phyloP scores from a whole-genome alignment of 2,797 vertebrate species.

The Gadopsis bispinosus region DNA sequence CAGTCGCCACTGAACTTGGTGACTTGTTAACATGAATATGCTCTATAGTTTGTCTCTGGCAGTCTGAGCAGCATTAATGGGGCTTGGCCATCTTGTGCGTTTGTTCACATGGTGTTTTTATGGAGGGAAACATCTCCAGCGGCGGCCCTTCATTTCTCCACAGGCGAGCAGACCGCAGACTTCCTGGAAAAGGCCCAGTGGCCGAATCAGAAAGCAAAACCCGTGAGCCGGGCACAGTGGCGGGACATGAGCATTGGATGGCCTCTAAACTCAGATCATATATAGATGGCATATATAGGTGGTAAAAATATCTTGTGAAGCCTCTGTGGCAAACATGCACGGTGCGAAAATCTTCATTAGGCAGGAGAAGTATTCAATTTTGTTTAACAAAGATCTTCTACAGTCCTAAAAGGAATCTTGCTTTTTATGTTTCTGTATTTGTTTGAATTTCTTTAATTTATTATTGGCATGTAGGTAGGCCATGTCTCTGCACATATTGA shows the following conservation, averaged over 20 bases:
- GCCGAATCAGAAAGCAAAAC: conserved; percentile 21
- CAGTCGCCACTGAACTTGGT: conserved; percentile 60
- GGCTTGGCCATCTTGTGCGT: conserved; percentile 62
- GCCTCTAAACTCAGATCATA: conserved; percentile 14
- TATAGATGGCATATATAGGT: neutral
- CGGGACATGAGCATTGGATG: conserved; percentile 2
- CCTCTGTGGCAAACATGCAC: neutral
- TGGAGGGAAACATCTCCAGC: conserved; percentile 81
- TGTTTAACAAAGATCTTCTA: neutral
- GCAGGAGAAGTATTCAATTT: neutral
- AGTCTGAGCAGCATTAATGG: conserved; percentile 67
- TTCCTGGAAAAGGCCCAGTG: conserved; percentile 68
- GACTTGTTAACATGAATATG: conserved; percentile 53
- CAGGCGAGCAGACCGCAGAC: conserved; percentile 80
- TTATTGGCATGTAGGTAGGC: neutral
- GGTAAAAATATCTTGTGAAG: neutral
- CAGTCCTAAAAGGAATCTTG: neutral
- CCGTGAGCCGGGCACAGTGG: neutral
- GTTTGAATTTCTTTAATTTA: neutral
- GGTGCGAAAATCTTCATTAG: neutral
- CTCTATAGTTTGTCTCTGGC: conserved; percentile 50
- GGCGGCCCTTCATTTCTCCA: conserved; percentile 81
- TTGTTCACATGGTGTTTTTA: conserved; percentile 79
- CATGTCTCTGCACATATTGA: neutral
- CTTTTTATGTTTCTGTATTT: conserved; percentile 9